Percentiles rank a stretch among this genome's conserved stretches.
Conservation (phyloP, 2,888 invertebrate genomes). For the Macrophya alboannulata region DNA sequence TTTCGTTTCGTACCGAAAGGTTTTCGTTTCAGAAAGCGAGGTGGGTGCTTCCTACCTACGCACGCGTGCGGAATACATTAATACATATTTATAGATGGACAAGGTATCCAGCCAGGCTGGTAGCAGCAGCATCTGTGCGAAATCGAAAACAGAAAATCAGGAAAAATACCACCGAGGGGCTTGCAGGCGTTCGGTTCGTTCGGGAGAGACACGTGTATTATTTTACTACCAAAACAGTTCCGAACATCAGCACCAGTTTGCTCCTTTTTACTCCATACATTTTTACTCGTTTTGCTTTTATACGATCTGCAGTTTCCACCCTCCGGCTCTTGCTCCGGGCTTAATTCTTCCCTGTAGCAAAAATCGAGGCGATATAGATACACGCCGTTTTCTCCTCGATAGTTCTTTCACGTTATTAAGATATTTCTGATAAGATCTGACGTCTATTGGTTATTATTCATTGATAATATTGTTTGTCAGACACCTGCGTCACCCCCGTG, state of each 20-base stretch:
- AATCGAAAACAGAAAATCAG: constrained; percentile 49
- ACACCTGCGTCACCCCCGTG: constrained; percentile 61
- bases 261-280: neutral
- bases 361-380: neutral
- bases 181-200: neutral
- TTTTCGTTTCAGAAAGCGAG: neutral
- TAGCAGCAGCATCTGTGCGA: constrained; percentile 20
- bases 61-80: constrained; percentile 47
- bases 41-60: neutral
- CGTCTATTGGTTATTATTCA: constrained; percentile 64
- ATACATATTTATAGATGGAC: constrained; percentile 50
- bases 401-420: constrained; percentile 38
- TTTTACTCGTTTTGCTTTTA: neutral
- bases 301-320: neutral
- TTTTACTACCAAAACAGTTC: constrained; percentile 51
- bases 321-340: neutral
- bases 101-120: neutral
- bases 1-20: neutral
- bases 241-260: constrained; percentile 1
- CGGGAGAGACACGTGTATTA: constrained; percentile 47
- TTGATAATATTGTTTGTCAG: constrained; percentile 65
- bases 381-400: neutral
- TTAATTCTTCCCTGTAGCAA: too few species aligned
- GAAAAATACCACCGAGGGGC: constrained; percentile 2
- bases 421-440: constrained; percentile 47